phyloP scores from a whole-genome alignment of 2,113 vertebrate species.

The Tragelaphus strepsiceros region DNA sequence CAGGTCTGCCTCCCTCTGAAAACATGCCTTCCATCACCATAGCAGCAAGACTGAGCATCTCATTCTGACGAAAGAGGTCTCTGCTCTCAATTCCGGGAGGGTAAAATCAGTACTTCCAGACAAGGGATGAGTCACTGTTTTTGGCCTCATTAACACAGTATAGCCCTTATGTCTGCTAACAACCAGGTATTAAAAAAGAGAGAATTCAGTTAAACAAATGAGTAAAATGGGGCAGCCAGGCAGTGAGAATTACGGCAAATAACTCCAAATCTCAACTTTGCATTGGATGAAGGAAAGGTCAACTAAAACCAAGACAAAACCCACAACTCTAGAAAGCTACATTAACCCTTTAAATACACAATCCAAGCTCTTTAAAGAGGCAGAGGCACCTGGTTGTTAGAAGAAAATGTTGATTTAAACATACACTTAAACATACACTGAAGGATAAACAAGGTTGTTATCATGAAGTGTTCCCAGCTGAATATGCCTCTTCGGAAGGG shows the following conservation, averaged over 20 bases:
- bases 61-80: neutral
- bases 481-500: neutral
- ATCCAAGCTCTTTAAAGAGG: neutral
- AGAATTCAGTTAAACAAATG: neutral
- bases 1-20: slow-evolving; percentile 1
- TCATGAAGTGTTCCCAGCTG: neutral
- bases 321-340: neutral
- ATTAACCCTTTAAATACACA: neutral
- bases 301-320: neutral
- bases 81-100: neutral
- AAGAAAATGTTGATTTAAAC: neutral
- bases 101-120: slow-evolving; percentile 6
- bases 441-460: neutral
- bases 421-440: neutral
- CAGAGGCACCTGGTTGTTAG: neutral
- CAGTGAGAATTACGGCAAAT: neutral
- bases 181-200: neutral
- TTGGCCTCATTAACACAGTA: neutral
- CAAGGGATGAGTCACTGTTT: neutral
- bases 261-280: neutral
- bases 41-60: neutral
- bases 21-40: slow-evolving; percentile 5
- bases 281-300: neutral
- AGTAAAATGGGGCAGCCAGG: neutral
- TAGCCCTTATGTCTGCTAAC: neutral